These are phyloP conservation scores for Armadillidium nasatum DNA, from an alignment of 1,140 invertebrate species.

Conservation along the genomic window DNA sequence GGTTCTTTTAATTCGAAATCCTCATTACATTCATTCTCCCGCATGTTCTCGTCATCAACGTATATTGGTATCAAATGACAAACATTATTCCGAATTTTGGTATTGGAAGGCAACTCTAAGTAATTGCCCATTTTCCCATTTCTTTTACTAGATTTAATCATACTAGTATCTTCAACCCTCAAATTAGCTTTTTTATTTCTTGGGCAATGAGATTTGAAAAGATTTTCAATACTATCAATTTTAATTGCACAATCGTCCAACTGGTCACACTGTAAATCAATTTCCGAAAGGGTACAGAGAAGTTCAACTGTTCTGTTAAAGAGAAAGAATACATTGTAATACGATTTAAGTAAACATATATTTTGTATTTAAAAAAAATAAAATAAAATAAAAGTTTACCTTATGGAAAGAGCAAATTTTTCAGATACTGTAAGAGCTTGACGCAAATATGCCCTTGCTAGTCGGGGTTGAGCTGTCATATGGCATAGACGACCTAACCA, in stretches of 20 bases:
- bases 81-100: not conserved
- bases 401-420: not conserved
- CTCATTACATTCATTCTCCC: not conserved
- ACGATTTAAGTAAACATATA: not conserved
- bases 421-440: not conserved
- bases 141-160: not conserved
- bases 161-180: not conserved
- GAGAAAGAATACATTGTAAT: no score
- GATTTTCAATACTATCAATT: not conserved
- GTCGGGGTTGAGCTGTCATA: not conserved
- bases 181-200: not conserved
- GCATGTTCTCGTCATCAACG: not conserved
- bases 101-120: not conserved
- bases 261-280: not conserved
- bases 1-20: not conserved
- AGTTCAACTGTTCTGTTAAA: constrained; percentile 1
- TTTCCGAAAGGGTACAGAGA: not conserved
- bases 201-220: not conserved
- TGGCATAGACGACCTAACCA: not conserved
- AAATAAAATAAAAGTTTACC: not conserved
- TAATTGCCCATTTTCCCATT: not conserved
- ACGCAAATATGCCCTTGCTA: not conserved
- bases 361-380: not conserved
- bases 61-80: not conserved
- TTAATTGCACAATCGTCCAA: not conserved